These are phyloP conservation scores for Anastrepha ludens DNA, from an alignment of 1,140 invertebrate genomes.

Conservation along the genomic window DNA sequence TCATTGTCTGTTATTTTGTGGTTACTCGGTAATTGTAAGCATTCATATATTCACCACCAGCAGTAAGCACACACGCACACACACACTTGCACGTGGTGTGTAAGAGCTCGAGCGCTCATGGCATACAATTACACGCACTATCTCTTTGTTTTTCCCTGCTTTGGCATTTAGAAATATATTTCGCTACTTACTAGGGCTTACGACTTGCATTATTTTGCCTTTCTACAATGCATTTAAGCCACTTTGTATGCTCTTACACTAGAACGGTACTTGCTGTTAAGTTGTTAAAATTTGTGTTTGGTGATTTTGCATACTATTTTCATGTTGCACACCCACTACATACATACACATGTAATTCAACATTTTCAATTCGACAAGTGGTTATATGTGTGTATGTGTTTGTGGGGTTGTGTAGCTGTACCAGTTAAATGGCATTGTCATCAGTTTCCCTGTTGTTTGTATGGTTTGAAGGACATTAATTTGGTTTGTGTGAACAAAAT, in stretches of 20 bases:
- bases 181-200: conserved; percentile 2
- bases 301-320: neutral
- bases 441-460: neutral
- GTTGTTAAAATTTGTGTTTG: conserved; percentile 37
- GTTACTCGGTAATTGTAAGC: conserved; percentile 6
- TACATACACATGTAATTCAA: conserved; percentile 2
- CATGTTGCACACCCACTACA: neutral
- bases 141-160: neutral
- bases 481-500: neutral
- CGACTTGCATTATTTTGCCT: conserved; percentile 12
- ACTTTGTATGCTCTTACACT: neutral
- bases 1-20: conserved; percentile 36
- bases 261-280: conserved; percentile 28
- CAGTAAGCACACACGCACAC: neutral
- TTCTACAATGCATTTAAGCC: neutral
- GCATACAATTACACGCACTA: neutral
- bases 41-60: neutral
- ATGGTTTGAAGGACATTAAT: conserved; percentile 22
- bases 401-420: neutral
- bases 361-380: conserved; percentile 5
- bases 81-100: neutral
- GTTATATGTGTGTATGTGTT: neutral
- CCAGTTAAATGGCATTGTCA: conserved; percentile 38
- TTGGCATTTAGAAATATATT: conserved; percentile 26
- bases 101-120: neutral